Conservation (phyloP, 2,888 invertebrate species). For the Epicampocera succincta region DNA sequence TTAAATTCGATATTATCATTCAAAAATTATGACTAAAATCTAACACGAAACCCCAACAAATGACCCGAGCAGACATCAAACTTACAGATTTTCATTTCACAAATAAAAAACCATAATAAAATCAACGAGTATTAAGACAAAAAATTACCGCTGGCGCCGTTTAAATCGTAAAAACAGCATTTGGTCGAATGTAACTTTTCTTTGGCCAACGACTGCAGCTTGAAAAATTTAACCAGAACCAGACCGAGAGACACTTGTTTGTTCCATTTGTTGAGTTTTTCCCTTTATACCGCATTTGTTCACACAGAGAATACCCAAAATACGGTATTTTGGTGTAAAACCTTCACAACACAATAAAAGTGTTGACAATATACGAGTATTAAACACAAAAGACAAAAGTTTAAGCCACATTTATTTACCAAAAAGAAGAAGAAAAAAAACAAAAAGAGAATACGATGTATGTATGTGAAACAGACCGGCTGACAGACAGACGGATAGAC, state of each 20-base stretch:
- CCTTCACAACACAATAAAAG: slow-evolving; percentile 22
- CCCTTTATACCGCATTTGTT: slow-evolving; percentile 23
- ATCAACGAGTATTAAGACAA: slow-evolving; percentile 46
- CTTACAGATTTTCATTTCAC: background rate
- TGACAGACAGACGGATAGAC: background rate
- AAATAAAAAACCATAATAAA: slow-evolving; percentile 14
- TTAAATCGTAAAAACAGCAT: slow-evolving; percentile 63
- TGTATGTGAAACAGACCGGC: slow-evolving; percentile 1
- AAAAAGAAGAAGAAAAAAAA: too few species aligned
- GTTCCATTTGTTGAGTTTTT: slow-evolving; percentile 42
- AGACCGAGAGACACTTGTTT: slow-evolving; percentile 42
- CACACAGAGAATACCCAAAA: background rate
- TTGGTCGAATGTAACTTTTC: slow-evolving; percentile 52
- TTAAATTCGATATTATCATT: background rate
- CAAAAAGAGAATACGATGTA: slow-evolving; percentile 28
- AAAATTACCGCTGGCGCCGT: slow-evolving; percentile 64
- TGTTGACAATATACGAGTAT: slow-evolving; percentile 61
- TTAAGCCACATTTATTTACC: slow-evolving; percentile 16
- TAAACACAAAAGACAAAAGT: slow-evolving; percentile 15
- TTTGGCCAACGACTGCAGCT: slow-evolving; percentile 34
- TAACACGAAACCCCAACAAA: background rate
- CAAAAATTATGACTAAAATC: slow-evolving; percentile 2
- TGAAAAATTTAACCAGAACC: background rate
- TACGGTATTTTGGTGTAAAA: slow-evolving; percentile 24
- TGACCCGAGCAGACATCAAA: slow-evolving; percentile 7